Evolutionary conservation across 1,140 invertebrate species (phyloP).

Genomic region (Trachymyrmex cornetzi): DNA sequence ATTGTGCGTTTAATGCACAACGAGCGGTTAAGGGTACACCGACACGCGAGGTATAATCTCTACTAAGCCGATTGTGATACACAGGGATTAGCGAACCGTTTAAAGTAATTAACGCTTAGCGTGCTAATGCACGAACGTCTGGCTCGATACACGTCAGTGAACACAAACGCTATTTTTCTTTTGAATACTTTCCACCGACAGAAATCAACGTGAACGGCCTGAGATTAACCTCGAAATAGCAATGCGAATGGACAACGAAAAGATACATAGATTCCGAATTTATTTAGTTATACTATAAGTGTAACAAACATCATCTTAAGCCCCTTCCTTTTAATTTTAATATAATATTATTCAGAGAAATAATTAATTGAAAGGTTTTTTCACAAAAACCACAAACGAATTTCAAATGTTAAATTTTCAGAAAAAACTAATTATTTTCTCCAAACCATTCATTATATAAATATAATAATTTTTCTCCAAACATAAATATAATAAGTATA

Average conservation of each 20-base stretch:
- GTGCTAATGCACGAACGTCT: constrained; percentile 44
- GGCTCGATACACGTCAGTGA: constrained; percentile 50
- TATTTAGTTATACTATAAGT: no score
- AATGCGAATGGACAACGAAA: neutral
- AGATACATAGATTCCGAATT: neutral
- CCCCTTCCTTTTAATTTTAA: neutral
- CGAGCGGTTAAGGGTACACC: constrained; percentile 5
- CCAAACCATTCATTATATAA: no score
- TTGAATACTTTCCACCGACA: neutral
- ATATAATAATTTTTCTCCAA: no score
- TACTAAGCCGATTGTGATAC: constrained; percentile 27
- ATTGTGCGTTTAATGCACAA: neutral
- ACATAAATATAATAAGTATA: no score
- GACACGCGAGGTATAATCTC: constrained; percentile 17
- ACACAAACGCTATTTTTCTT: constrained; percentile 6
- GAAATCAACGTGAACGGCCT: neutral
- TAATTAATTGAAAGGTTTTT: neutral
- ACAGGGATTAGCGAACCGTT: constrained; percentile 51
- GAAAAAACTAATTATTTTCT: no score
- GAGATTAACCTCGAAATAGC: neutral
- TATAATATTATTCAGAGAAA: neutral
- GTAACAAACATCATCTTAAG: no score
- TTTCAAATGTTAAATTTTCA: no score
- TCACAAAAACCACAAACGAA: no score
- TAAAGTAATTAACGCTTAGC: constrained; percentile 59